Base-by-base conservation (phyloP, 1,140 invertebrate species). In the Drosophila sucinea region DNA sequence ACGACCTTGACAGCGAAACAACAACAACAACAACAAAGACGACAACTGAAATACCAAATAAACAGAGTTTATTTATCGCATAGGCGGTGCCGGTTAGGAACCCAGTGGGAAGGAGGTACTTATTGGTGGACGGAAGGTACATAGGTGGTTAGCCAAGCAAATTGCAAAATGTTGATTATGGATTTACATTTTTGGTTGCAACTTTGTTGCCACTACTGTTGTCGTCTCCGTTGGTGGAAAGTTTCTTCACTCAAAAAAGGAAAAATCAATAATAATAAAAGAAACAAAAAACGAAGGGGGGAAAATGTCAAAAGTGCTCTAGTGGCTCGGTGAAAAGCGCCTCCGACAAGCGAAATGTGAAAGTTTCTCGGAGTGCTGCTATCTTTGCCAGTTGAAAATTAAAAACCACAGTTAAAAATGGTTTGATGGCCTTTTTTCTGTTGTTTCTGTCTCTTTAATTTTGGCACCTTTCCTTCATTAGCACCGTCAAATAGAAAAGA, bases 1-100 rank as follows among this genome's bases (percentile, higher is more conserved):
- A 87, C 79, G 83, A 87, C 83, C 83, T 87, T 87, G 83, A 77
- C 83, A 74, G 83, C 79, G 71, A 79, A 87, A 77, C 65, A 60
- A 76, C 66, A 81, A 77, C 65, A 60, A 76, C 66, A 81, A 84
- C 77, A 71, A 66, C 41, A 72, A 32, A 60, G 57, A 32, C 5
- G 35, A 74, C 57, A 73, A 72, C 38, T 6, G 40, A 74, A 75
- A 68, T 75, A 27, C 23, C 44, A 51, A 51, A 51, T 51, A 51
- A 51, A 51, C 44, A 51, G 11, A 51, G 23, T 51, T 51, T 51
- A 51, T 51, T 51, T 51, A 51, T 51, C 44, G 44, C 23, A 51
- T 51, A 27, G 44, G 44, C 44, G 25, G 44, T 51, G 44, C 44
- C 44, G 44, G 44, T 51, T 51, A 51, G 44, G 8, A 51, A 51